Evolutionary conservation across 2,113 vertebrate species (phyloP).

Genomic region (Myocastor coypus): DNA sequence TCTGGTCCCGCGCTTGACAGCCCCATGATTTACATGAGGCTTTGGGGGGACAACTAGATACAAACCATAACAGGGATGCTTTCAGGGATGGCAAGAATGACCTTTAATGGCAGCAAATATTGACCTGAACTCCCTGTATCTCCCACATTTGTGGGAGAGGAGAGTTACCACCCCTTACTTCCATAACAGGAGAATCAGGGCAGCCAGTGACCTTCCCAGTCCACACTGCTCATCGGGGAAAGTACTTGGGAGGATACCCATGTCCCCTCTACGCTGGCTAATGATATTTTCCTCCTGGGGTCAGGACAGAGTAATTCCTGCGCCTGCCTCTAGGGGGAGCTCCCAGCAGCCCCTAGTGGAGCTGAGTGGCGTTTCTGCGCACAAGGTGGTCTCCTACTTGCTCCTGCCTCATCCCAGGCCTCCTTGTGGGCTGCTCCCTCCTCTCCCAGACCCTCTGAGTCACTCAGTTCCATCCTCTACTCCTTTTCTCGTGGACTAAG

Average conservation of each 20-base stretch:
- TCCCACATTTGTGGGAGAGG: neutral
- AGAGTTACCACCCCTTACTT: neutral
- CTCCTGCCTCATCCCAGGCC: neutral
- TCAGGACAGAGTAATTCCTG: neutral
- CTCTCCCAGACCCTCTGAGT: neutral
- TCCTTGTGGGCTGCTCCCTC: neutral
- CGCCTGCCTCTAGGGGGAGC: neutral
- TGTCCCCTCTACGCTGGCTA: neutral
- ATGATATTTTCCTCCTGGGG: neutral
- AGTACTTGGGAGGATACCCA: neutral
- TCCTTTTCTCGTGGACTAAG: neutral
- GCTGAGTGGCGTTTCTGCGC: neutral
- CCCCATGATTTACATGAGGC: too few relatives aligned
- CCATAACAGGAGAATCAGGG: neutral
- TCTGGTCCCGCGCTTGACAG: too few relatives aligned
- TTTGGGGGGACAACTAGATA: too few relatives aligned
- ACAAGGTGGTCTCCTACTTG: neutral
- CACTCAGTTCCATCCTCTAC: neutral
- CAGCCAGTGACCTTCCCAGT: neutral
- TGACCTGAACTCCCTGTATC: neutral
- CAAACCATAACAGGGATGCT: neutral
- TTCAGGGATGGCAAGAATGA: neutral
- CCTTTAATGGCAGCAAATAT: neutral
- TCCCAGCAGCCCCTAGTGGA: neutral
- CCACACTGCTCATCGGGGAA: neutral